Evolutionary conservation across 2,797 vertebrate species (phyloP), one percentile per base, ranked within the genome.

Genomic region (Lacerta viridis): DNA sequence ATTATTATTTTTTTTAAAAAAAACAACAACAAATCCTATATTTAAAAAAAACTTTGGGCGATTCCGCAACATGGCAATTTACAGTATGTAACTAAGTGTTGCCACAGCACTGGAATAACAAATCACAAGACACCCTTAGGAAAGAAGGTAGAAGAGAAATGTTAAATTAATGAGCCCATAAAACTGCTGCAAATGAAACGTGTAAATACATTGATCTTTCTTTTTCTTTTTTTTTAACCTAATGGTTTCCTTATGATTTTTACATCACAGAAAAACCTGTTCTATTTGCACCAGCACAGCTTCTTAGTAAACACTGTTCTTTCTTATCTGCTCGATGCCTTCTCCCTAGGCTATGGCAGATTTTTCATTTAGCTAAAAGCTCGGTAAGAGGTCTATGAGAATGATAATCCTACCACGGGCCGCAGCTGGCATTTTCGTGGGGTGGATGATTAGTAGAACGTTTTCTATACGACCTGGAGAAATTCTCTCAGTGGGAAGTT

Each of bases 401-500:
- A 98, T 98, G 98, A 99, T 99, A 99, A 99, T 99, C 98, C 98
- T 98, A 98, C 97, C 96, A 98, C 96, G 95, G 98, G 98, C 98
- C 98, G 97, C 99, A 99, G 99, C 99, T 99, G 99, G 98, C 98
- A 98, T 97, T 98, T 98, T 98, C 98, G 97, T 98, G 98, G 98
- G 97, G 98, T 98, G 95, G 98, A 98, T 99, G 99, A 99, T 99
- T 99, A 99, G 99, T 99, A 97, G 98, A 98, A 98, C 97, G 97
- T 98, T 99, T 98, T 98, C 98, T 98, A 98, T 99, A 98, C 98
- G 98, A 99, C 99, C 99, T 99, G 98, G 98, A 99, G 99, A 99
- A 99, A 99, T 99, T 99, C 98, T 99, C 98, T 98, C 99, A 98
- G 99, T 99, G 98, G 99, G 99, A 99, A 98, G 98, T 98, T 98